These are phyloP conservation scores for Diplodus puntazzo DNA, from an alignment of 2,797 vertebrate genomes.

Conservation along the genomic window DNA sequence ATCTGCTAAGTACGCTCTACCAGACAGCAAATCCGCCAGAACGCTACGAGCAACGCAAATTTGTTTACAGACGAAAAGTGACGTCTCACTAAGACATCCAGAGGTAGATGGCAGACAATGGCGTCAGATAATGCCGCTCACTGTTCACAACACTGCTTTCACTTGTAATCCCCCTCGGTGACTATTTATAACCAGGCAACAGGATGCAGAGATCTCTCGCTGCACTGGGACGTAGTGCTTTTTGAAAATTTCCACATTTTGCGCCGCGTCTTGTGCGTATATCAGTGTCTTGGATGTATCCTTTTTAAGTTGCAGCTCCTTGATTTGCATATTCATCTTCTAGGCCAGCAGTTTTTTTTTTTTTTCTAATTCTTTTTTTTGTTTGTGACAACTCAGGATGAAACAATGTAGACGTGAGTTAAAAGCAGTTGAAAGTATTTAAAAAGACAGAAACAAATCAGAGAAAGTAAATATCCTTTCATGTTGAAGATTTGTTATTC, in stretches of 20 bases:
- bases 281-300: not conserved
- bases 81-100: constrained; percentile 67
- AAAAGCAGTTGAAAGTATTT: not conserved
- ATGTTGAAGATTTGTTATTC: not conserved
- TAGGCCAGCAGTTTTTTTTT: not conserved
- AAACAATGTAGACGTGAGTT: not conserved
- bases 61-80: constrained; percentile 68
- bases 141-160: constrained; percentile 47
- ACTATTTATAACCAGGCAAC: constrained; percentile 59
- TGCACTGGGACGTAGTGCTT: not conserved
- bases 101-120: constrained; percentile 65
- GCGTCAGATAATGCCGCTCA: constrained; percentile 49
- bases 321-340: constrained; percentile 4
- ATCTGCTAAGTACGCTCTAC: constrained; percentile 74
- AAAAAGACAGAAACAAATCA: not conserved
- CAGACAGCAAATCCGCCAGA: constrained; percentile 72
- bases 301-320: constrained; percentile 20
- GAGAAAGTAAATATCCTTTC: not conserved
- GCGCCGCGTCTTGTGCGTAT: constrained; percentile 2
- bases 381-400: not conserved
- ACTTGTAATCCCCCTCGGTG: constrained; percentile 59
- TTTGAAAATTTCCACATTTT: constrained; percentile 20
- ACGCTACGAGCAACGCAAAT: constrained; percentile 67
- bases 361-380: not conserved
- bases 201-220: constrained; percentile 18